A percentile compares a stretch with the other conserved stretches of the same genome.
Evolutionary conservation across 2,113 vertebrate species (phyloP).

Genomic region (Regulus satrapa): DNA sequence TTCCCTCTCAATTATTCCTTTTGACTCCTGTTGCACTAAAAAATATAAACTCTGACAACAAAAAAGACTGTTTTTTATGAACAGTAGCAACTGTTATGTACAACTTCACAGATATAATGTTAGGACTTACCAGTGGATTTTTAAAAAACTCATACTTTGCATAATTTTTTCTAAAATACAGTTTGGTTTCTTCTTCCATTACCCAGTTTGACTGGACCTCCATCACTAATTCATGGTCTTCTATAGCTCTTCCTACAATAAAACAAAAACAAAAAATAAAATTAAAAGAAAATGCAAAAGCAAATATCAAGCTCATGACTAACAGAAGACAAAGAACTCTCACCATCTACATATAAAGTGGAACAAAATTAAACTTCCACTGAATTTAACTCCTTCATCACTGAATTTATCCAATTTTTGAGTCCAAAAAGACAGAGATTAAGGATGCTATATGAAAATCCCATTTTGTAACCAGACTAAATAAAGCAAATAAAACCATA

Average conservation of each 20-base stretch:
- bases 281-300: background rate
- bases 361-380: background rate
- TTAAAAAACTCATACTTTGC: slow-evolving; percentile 99
- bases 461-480: background rate
- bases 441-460: background rate
- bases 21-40: background rate
- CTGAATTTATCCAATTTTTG: background rate
- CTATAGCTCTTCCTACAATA: slow-evolving; percentile 87
- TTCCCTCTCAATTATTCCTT: background rate
- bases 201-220: slow-evolving; percentile 89
- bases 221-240: slow-evolving; percentile 92
- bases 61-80: background rate
- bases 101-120: background rate
- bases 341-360: background rate
- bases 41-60: background rate
- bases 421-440: background rate
- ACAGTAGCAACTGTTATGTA: background rate
- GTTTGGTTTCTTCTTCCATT: slow-evolving; percentile 85
- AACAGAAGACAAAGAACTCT: background rate
- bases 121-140: slow-evolving; percentile 88
- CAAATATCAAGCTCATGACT: background rate
- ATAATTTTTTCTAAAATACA: slow-evolving; percentile 97
- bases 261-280: background rate
- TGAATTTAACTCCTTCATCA: background rate
- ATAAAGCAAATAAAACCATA: background rate